These are phyloP conservation scores for Asarcornis scutulata DNA, from an alignment of 2,113 vertebrate genomes.

Conservation along the genomic window DNA sequence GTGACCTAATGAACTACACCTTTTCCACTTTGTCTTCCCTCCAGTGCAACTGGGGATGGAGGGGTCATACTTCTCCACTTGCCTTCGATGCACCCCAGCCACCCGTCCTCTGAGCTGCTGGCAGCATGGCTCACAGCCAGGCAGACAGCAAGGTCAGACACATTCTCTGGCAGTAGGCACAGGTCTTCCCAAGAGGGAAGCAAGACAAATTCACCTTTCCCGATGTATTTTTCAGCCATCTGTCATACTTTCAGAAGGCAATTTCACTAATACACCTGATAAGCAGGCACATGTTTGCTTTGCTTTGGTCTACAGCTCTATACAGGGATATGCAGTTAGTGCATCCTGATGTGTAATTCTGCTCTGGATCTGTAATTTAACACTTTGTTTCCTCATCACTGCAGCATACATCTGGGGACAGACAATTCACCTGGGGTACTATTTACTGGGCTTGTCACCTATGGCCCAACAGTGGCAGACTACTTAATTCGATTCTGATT, in stretches of 20 bases:
- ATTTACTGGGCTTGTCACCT: background rate
- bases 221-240: background rate
- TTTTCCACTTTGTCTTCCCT: background rate
- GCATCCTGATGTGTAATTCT: background rate
- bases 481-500: background rate
- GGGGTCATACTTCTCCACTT: background rate
- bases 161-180: background rate
- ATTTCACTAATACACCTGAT: background rate
- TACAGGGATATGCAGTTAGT: background rate
- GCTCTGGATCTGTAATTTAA: background rate
- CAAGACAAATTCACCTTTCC: background rate
- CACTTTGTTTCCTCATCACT: background rate
- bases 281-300: background rate
- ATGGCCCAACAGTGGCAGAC: background rate
- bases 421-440: background rate
- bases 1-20: background rate
- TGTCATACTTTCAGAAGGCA: background rate
- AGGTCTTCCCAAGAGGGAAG: background rate
- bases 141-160: background rate
- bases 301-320: background rate
- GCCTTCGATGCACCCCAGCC: background rate
- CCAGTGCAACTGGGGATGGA: background rate
- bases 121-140: fast-evolving
- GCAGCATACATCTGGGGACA: background rate
- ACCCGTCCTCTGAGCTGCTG: background rate